Base-by-base conservation (phyloP, 2,888 invertebrate species). In the Volucella zonaria region DNA sequence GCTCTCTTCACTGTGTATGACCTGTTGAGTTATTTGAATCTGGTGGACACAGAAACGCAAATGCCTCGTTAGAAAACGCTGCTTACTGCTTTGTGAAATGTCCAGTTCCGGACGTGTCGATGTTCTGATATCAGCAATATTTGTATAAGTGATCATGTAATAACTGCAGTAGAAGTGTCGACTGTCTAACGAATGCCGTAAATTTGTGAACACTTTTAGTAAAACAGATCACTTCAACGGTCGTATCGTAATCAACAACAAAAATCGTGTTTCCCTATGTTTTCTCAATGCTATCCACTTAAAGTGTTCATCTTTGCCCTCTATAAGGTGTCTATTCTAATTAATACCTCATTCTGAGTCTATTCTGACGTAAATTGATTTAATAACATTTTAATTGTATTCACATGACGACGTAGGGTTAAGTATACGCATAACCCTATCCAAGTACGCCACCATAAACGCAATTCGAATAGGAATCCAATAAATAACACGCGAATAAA, bases 371-470 rank as follows among this genome's bases (percentile, higher is more conserved):
- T 59, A 85, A 77, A 85, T 81, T 73, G 85, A 76, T 77, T 85
- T 76, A 85, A 85, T 85, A 67, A 76, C 71, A 85, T 85, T 85
- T 85, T 85, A 85, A 85, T 85, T 81, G 42, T 67, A 81, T 77
- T 71, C 85, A 73, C 67, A 68, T 81, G 81, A 77, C 81, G 85
- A 64, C 76, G 76, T 68, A 49, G 77, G 85, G 85, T 85, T 81
- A 85, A 85, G 85, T 81, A 77, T 81, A 77, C 71, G 61, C 61
- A 56, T 77, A 64, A 85, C 85, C 85, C 67, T 66, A 71, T 68
- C 58, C 43, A 59, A 52, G 10, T 40, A 45, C 54, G 67, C 31
- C 61, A 56, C 59, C 67, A 64, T 45, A 56, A 51, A 45, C 14
- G 14, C 51, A 54, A 62, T 40, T 68, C 43, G 18, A 47, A 61